phyloP scores from a whole-genome alignment of 2,113 vertebrate species.

The Talpa occidentalis region DNA sequence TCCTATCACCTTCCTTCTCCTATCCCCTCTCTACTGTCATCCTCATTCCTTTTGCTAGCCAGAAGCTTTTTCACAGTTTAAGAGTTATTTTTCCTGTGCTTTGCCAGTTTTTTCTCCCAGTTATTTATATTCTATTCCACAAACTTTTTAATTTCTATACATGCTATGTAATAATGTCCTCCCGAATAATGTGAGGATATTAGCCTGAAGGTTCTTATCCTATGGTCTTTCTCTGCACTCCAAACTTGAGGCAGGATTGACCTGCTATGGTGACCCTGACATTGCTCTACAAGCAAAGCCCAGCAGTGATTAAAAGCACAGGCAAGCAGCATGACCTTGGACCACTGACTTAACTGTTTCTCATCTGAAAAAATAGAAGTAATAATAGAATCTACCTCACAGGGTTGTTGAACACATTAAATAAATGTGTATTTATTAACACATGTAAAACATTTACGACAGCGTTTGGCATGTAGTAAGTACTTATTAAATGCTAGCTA shows the following conservation, averaged over 20 bases:
- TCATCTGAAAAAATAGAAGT: constrained; percentile 11
- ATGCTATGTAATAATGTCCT: background rate
- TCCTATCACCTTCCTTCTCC: too few relatives aligned
- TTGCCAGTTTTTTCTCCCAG: too few relatives aligned
- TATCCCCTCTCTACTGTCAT: too few relatives aligned
- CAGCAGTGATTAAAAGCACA: background rate
- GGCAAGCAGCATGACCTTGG: background rate
- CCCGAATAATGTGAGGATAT: background rate
- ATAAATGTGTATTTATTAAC: background rate
- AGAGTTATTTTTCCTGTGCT: too few relatives aligned
- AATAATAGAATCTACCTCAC: background rate
- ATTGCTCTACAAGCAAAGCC: background rate
- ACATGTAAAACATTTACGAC: background rate
- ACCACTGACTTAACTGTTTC: background rate
- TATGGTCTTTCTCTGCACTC: background rate
- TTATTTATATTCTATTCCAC: too few relatives aligned
- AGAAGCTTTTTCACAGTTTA: too few relatives aligned
- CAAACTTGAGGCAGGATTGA: background rate
- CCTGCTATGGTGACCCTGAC: background rate
- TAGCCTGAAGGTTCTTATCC: background rate
- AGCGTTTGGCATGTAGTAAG: background rate
- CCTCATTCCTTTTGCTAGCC: too few relatives aligned
- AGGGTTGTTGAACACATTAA: background rate
- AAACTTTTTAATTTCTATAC: background rate
- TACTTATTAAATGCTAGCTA: background rate